Percentiles rank a stretch among this genome's conserved stretches.
These are phyloP conservation scores for Myotis lucifugus DNA, from an alignment of 2,113 vertebrate genomes.

Conservation along the genomic window DNA sequence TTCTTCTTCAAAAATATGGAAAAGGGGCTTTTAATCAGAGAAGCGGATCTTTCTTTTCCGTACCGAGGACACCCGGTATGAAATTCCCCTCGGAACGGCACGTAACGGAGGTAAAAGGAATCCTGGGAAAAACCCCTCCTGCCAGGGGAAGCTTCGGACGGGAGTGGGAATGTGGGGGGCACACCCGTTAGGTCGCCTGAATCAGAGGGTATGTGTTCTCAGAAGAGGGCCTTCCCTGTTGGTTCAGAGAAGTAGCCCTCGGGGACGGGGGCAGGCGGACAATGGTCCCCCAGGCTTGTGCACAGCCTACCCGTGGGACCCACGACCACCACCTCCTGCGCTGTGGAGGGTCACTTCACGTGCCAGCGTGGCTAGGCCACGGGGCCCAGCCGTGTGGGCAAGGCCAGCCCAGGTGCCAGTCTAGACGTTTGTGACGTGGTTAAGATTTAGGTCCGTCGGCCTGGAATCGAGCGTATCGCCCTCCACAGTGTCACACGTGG, in stretches of 20 bases:
- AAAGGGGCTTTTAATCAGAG: constrained; percentile 68
- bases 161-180: neutral
- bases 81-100: constrained; percentile 64
- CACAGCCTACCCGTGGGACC: neutral
- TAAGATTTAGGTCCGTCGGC: neutral
- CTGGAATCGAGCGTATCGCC: neutral
- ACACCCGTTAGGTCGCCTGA: constrained; percentile 20
- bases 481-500: neutral
- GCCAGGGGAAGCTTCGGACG: constrained; percentile 13
- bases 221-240: constrained; percentile 28
- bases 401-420: neutral
- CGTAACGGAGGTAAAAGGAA: constrained; percentile 63
- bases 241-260: neutral
- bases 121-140: constrained; percentile 51
- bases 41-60: constrained; percentile 68
- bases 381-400: neutral
- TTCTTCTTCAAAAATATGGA: constrained; percentile 61
- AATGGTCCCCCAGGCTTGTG: neutral
- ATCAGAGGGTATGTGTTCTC: constrained; percentile 30
- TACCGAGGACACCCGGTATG: constrained; percentile 60
- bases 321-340: neutral
- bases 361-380: neutral
- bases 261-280: neutral
- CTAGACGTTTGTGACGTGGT: neutral
- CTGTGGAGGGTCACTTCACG: neutral